A percentile compares a stretch with the other conserved stretches of the same genome.
phyloP scores from a whole-genome alignment of 2,113 vertebrate species.

The Chloroceryle aenea region DNA sequence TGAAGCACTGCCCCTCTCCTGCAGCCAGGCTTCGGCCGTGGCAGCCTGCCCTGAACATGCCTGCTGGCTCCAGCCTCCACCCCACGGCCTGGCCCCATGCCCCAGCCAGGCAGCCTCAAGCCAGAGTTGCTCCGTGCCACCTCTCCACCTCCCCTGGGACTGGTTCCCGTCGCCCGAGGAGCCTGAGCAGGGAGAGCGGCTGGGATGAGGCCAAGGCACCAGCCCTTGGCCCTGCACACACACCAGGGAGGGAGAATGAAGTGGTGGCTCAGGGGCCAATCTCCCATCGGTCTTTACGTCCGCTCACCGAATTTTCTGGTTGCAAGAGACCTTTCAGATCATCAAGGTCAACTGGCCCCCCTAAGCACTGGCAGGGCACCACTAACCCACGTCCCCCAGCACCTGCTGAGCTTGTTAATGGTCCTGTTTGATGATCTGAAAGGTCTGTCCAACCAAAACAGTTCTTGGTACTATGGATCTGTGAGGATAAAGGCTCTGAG shows the following conservation, averaged over 20 bases:
- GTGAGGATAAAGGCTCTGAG: neutral
- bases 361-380: too few species aligned
- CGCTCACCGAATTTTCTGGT: neutral
- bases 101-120: neutral
- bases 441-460: neutral
- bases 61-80: neutral
- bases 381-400: too few species aligned
- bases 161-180: neutral
- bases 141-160: neutral
- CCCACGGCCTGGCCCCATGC: rapidly evolving
- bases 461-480: neutral
- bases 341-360: too few species aligned
- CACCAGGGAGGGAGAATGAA: too few species aligned
- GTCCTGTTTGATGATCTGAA: neutral
- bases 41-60: rapidly evolving
- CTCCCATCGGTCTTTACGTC: neutral
- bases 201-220: neutral
- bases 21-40: rapidly evolving
- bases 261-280: neutral
- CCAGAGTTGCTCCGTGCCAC: neutral
- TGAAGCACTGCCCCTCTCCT: neutral
- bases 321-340: too few species aligned
- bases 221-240: neutral
- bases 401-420: neutral
- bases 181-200: neutral